Evolutionary conservation across 2,888 invertebrate species (phyloP), one percentile per base, ranked within the genome.

Genomic region (Dichetophora obliterata): DNA sequence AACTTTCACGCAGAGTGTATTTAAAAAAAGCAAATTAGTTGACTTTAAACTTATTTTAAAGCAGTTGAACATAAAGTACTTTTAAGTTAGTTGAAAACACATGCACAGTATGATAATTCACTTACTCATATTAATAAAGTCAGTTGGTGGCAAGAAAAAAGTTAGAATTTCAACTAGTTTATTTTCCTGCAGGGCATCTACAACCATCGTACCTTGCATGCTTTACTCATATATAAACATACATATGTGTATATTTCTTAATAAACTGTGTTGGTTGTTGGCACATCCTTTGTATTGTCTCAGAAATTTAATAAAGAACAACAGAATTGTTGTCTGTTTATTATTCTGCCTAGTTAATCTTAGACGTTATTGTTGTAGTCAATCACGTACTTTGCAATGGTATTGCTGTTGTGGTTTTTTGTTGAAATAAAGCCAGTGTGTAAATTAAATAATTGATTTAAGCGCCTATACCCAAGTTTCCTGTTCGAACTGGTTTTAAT

Each of bases 301-400:
- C 79, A 83, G 82, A 84, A 85, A 85, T 85, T 85, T 85, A 85
- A 85, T 85, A 85, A 68, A 22, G 50, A 85, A 84, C 85, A 86
- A 84, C 83, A 82, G 83, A 85, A 83, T 82, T 81, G 48, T 52
- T 81, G 82, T 85, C 85, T 85, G 83, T 84, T 80, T 82, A 84
- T 85, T 84, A 83, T 84, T 76, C 83, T 79, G 79, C 80, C 84
- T 82, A 85, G 63, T 31, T 31, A 63, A 31, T 59, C 57, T 22
- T 59, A 11, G 57, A 14, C 11, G 57, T 85, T 82, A 80, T 54
- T 14, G 16, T n/a, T 50, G 63, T 63, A 31, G 19, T 34, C 57
- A 52, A 59, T 43, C 14, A 14, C 43, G 77, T 81, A 34, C 52
- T 73, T 72, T 79, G 75, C 70, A n/a, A 68, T 48, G 8, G 48